A percentile compares a stretch with the other conserved stretches of the same genome.
phyloP scores from a whole-genome alignment of 2,888 invertebrate species.

The Aplocera efformata region DNA sequence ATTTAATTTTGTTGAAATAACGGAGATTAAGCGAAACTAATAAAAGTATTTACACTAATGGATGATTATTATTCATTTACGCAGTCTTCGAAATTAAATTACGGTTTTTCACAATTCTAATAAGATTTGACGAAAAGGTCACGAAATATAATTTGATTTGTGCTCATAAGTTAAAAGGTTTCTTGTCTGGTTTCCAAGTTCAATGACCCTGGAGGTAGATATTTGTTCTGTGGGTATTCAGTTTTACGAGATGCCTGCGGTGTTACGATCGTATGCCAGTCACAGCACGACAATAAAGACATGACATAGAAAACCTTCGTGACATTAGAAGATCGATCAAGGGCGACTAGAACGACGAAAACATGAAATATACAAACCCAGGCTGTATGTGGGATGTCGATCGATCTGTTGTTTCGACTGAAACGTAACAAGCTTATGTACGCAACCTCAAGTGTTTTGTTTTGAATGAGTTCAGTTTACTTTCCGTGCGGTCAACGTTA shows the following conservation, averaged over 20 bases:
- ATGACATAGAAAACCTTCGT: constrained; percentile 35
- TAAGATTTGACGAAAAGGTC: constrained; percentile 13
- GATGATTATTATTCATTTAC: too few relatives aligned
- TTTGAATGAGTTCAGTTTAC: background rate
- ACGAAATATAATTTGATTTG: constrained; percentile 6
- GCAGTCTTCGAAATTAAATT: too few relatives aligned
- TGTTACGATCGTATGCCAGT: constrained; percentile 42
- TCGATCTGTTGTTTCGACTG: constrained; percentile 10
- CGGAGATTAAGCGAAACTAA: too few relatives aligned
- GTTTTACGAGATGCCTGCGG: constrained; percentile 27
- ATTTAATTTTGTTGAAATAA: too few relatives aligned
- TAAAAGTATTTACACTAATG: too few relatives aligned
- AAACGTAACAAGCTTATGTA: background rate
- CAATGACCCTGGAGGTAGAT: constrained; percentile 14
- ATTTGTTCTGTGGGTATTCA: constrained; percentile 4
- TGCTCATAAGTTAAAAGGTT: constrained; percentile 17
- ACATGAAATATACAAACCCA: constrained; percentile 14
- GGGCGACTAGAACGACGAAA: constrained; percentile 29
- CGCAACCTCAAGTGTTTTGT: background rate
- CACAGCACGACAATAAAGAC: constrained; percentile 40
- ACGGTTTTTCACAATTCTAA: constrained; percentile 1
- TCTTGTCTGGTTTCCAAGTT: constrained; percentile 27
- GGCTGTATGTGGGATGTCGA: constrained; percentile 14
- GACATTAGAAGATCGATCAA: constrained; percentile 41
- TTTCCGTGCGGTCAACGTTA: too few relatives aligned